A percentile compares a stretch with the other conserved stretches of the same genome.
Evolutionary conservation across 2,797 vertebrate genomes (phyloP).

Genomic region (Tarsius wallacei): DNA sequence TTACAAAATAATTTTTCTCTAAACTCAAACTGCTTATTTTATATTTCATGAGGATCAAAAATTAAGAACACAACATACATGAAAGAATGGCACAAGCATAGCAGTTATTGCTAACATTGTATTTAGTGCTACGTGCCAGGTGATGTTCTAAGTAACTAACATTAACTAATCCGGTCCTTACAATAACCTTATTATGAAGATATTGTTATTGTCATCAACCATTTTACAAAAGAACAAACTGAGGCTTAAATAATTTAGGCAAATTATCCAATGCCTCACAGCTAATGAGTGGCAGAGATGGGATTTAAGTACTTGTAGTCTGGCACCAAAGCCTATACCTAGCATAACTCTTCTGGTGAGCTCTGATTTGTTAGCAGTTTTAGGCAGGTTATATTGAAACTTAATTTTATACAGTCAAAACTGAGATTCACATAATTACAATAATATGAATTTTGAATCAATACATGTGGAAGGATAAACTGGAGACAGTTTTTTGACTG

Average conservation of each 20-base stretch:
- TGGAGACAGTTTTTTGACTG: not conserved
- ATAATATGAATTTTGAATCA: not conserved
- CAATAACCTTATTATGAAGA: not conserved
- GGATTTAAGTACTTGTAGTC: not conserved
- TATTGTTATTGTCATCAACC: not conserved
- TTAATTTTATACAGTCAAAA: slow-evolving; percentile 40
- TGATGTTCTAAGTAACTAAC: not conserved
- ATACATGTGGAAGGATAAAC: not conserved
- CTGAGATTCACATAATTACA: not conserved
- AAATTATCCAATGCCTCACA: slow-evolving; percentile 21
- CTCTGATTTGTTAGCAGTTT: not conserved
- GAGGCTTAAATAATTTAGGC: not conserved
- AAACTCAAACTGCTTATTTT: not conserved
- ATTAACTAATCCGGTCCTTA: slow-evolving; percentile 46
- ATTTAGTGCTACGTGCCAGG: not conserved
- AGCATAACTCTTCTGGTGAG: not conserved
- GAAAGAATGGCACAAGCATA: not conserved
- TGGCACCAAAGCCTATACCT: not conserved
- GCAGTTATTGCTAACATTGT: not conserved
- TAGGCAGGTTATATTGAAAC: not conserved
- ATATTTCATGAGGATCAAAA: not conserved
- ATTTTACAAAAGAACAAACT: slow-evolving; percentile 12
- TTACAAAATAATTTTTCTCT: not conserved
- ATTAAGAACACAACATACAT: not conserved
- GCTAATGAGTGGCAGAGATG: not conserved